phyloP scores from a whole-genome alignment of 2,888 invertebrate genomes.

The Melanotus villosus region DNA sequence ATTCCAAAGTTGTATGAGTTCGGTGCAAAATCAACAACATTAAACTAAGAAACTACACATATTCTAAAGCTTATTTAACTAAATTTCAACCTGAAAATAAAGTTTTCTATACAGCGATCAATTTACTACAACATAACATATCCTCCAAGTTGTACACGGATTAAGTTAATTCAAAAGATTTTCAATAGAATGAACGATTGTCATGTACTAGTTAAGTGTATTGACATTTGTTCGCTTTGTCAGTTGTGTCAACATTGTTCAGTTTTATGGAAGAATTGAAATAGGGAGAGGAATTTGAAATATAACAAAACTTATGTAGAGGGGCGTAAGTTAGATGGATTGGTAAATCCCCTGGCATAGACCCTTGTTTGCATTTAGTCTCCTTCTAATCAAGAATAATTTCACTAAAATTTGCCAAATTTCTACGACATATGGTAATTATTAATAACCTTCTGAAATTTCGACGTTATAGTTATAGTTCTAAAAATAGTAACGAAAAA shows the following conservation, averaged over 20 bases:
- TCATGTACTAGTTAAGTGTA: slow-evolving; percentile 54
- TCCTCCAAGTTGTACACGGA: slow-evolving; percentile 21
- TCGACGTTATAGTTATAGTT: too few relatives aligned
- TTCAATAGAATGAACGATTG: slow-evolving; percentile 44
- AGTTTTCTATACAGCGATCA: too few relatives aligned
- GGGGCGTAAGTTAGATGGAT: slow-evolving; percentile 45
- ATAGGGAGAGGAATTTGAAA: slow-evolving; percentile 47
- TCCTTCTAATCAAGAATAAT: not conserved
- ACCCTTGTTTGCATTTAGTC: slow-evolving; percentile 29
- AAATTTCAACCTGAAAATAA: not conserved
- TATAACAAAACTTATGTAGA: slow-evolving; percentile 44
- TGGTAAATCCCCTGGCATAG: slow-evolving; percentile 9
- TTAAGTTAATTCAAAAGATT: slow-evolving; percentile 35
- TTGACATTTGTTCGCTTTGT: slow-evolving; percentile 55
- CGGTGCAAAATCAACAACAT: not conserved
- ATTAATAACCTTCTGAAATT: too few relatives aligned
- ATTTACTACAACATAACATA: too few relatives aligned
- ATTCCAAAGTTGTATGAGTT: not conserved
- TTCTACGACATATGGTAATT: too few relatives aligned
- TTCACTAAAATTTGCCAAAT: too few relatives aligned
- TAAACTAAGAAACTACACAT: not conserved
- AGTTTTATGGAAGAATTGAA: slow-evolving; percentile 50
- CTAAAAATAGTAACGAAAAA: too few relatives aligned
- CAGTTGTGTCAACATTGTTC: slow-evolving; percentile 56
- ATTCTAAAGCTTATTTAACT: not conserved